These are phyloP conservation scores for Cottus gobio DNA, from an alignment of 2,113 vertebrate genomes.

Conservation along the genomic window DNA sequence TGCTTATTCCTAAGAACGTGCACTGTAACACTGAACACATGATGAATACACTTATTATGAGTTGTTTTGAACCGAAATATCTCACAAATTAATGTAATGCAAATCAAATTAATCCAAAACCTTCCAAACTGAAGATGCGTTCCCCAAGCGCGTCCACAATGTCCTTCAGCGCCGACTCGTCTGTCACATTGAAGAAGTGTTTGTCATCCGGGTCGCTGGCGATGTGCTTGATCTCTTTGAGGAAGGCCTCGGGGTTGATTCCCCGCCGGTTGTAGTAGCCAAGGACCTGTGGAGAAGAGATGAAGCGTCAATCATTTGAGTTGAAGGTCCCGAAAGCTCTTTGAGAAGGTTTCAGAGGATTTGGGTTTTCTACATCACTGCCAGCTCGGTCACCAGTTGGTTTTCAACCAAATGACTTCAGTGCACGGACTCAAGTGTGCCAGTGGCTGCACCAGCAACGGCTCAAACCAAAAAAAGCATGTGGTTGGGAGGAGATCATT, in stretches of 20 bases:
- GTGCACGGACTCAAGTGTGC: conserved; percentile 22
- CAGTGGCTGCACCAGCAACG: conserved; percentile 33
- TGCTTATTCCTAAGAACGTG: not conserved
- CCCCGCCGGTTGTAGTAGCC: conserved; percentile 97
- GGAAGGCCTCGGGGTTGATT: conserved; percentile 95
- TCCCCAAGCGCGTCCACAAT: conserved; percentile 97
- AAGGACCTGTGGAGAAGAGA: conserved; percentile 85
- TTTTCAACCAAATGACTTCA: conserved; percentile 36
- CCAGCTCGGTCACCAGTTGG: conserved; percentile 8
- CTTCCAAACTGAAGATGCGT: conserved; percentile 96
- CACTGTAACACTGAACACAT: not conserved
- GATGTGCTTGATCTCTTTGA: conserved; percentile 97
- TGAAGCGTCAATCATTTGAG: not conserved
- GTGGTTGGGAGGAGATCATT: conserved; percentile 62
- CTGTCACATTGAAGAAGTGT: conserved; percentile 97
- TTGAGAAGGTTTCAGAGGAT: conserved; percentile 13
- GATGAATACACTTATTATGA: not conserved
- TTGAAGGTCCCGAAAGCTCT: not conserved
- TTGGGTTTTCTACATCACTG: conserved; percentile 4
- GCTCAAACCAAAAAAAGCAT: conserved; percentile 34
- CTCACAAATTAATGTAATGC: not conserved
- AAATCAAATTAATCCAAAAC: conserved; percentile 64
- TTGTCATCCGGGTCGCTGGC: conserved; percentile 97
- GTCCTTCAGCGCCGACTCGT: conserved; percentile 95
- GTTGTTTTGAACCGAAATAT: not conserved